Conservation (phyloP, 2,113 vertebrate species). For the Hucho hucho region DNA sequence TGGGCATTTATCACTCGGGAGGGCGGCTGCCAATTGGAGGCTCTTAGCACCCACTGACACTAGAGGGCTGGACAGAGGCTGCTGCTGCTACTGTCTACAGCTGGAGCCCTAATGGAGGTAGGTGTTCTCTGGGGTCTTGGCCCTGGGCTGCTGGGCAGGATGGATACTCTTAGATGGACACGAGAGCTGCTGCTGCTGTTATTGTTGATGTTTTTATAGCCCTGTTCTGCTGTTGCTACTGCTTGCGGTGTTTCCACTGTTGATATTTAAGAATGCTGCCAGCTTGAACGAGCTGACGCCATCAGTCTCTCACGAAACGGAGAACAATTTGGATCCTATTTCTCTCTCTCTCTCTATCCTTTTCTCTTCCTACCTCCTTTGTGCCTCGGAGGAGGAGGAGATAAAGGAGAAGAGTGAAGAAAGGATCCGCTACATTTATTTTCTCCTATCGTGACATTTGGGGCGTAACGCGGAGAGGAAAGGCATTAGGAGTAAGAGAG, state of each 20-base stretch:
- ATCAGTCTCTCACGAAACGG: conserved; percentile 8
- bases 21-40: conserved; percentile 72
- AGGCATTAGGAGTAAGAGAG: neutral
- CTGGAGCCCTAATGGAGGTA: conserved; percentile 59
- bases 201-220: neutral
- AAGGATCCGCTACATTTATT: neutral
- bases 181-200: conserved; percentile 25
- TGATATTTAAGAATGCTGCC: conserved; percentile 38
- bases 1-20: conserved; percentile 89
- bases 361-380: conserved; percentile 2
- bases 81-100: conserved; percentile 55
- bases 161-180: conserved; percentile 41
- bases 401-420: neutral
- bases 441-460: conserved; percentile 20
- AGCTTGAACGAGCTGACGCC: conserved; percentile 15
- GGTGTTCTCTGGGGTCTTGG: conserved; percentile 46
- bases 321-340: conserved; percentile 17
- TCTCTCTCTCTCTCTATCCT: neutral
- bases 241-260: neutral
- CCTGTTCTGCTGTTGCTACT: too few species aligned
- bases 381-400: conserved; percentile 1
- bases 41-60: conserved; percentile 72
- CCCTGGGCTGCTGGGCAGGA: conserved; percentile 43
- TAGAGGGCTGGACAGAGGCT: conserved; percentile 62
- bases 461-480: conserved; percentile 3